phyloP scores from a whole-genome alignment of 30 jellyfish, hydroid and myxozoan species.

The Chironex yamaguchii region DNA sequence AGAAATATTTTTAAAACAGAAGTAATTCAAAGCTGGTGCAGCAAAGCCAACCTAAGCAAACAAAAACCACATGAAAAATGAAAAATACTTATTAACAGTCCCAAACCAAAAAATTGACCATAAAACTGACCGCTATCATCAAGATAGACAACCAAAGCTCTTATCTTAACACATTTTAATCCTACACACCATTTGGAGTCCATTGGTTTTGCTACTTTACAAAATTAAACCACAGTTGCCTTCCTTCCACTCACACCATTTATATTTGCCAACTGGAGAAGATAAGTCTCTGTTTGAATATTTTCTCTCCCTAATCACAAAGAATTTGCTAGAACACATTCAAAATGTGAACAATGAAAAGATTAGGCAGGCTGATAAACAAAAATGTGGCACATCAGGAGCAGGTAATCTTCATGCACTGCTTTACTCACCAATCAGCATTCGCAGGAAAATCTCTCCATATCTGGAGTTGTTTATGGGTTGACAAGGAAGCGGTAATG shows the following conservation, averaged over 20 bases:
- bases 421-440: neutral
- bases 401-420: conserved; percentile 1
- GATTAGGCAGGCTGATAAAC: conserved; percentile 1
- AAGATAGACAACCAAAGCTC: neutral
- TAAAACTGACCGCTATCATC: neutral
- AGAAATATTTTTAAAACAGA: neutral
- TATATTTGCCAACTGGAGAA: neutral
- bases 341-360: neutral
- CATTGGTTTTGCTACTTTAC: neutral
- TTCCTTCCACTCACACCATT: neutral
- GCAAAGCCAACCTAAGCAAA: neutral
- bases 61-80: neutral
- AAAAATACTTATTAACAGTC: neutral
- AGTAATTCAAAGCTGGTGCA: conserved; percentile 1
- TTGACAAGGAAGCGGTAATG: neutral
- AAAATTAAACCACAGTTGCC: neutral
- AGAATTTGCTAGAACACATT: neutral
- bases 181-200: neutral
- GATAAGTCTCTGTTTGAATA: neutral
- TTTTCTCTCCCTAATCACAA: neutral
- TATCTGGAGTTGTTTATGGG: neutral
- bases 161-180: neutral
- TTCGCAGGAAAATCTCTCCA: neutral
- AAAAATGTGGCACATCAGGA: neutral
- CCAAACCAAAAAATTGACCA: neutral